Percentiles rank a stretch among this genome's conserved stretches.
phyloP scores from a whole-genome alignment of 2,797 vertebrate genomes.

The Esox masquinongy region DNA sequence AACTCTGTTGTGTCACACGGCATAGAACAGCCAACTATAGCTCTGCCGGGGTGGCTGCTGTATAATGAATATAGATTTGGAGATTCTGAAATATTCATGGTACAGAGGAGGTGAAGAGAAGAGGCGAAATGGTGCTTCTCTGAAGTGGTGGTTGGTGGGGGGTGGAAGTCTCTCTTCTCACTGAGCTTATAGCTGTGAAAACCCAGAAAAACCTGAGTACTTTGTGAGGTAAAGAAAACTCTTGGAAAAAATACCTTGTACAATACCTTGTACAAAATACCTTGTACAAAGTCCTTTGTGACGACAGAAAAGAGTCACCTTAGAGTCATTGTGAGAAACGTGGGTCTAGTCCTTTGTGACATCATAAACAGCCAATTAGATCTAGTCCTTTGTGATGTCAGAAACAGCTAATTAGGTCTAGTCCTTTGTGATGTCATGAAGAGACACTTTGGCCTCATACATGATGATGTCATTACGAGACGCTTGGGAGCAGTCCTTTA shows the following conservation, averaged over 20 bases:
- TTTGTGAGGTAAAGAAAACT: conserved; percentile 28
- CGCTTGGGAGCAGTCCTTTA: too few relatives aligned
- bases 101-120: conserved; percentile 26
- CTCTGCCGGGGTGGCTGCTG: conserved; percentile 74
- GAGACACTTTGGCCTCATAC: too few relatives aligned
- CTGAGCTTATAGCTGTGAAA: too few relatives aligned
- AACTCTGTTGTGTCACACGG: conserved; percentile 46
- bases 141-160: conserved; percentile 58
- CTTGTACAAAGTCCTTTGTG: not conserved
- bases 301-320: not conserved
- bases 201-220: not conserved
- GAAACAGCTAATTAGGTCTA: not conserved
- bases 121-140: conserved; percentile 9
- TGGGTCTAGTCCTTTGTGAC: not conserved
- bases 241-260: conserved; percentile 7
- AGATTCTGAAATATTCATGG: conserved; percentile 82
- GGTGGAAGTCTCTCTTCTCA: conserved; percentile 65
- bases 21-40: conserved; percentile 66
- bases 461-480: too few relatives aligned
- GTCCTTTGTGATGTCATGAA: too few relatives aligned
- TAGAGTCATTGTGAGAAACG: not conserved
- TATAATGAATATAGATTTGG: conserved; percentile 83
- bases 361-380: not conserved
- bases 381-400: not conserved
- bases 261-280: not conserved